Evolutionary conservation across 2,888 invertebrate species (phyloP), one percentile per base, ranked within the genome.

Genomic region (Aphrophora alni): DNA sequence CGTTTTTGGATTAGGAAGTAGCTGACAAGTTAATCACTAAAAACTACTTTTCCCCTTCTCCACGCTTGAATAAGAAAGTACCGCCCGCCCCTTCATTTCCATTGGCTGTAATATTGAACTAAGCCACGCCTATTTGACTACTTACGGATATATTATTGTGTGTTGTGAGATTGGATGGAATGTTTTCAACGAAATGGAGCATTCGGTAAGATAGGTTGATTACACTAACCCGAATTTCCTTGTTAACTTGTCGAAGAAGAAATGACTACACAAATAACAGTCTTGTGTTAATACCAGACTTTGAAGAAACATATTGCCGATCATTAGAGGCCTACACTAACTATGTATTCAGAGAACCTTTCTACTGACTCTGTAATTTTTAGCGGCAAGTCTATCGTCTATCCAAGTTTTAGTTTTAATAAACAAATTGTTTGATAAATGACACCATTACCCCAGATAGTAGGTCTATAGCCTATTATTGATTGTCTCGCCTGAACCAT

Each of bases 161-260:
- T 59, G 59, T 21, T 59, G 12, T 4, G 59, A 59, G 59, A 59
- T 59, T 59, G 59, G 59, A 21, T 59, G 21, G 59, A 59, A 59
- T 59, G 59, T 59, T 59, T 59, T 59, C 59, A 59, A 59, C 59
- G 59, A 59, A 59, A 59, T 59, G 59, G 59, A 59, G 59, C 59
- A 59, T 59, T 59, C 14, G 21, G n/a, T 21, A 59, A 59, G 59
- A 59, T n/a, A 59, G 14, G 59, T 59, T 59, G 59, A 21, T 59
- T 59, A 59, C 59, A 21, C 21, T 59, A 59, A 59, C 59, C 59
- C 59, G 14, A 59, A 59, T 59, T n/a, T 59, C 59, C 59, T 59
- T 59, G 59, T 59, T 59, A 59, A 59, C 59, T 59, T 59, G 59
- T 59, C 59, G 21, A 59, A 59, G 59, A 5, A 44, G 8, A 14